Evolutionary conservation across 2,113 vertebrate genomes (phyloP).

Genomic region (Chionodraco myersi): DNA sequence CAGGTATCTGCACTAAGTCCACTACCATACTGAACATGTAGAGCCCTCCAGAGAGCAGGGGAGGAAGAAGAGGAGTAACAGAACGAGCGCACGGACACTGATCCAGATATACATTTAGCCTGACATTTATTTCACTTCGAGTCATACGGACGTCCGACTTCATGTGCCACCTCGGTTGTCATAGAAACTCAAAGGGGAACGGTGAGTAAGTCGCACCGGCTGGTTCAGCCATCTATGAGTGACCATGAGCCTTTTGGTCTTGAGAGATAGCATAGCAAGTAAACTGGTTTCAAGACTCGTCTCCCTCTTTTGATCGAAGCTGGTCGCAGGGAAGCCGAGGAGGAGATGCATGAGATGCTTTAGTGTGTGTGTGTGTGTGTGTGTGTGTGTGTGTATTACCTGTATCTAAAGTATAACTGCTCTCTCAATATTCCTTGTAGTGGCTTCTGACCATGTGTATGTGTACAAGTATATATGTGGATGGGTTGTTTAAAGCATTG

Average conservation of each 20-base stretch:
- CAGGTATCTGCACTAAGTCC: constrained; percentile 33
- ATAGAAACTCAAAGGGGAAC: constrained; percentile 47
- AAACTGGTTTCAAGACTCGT: constrained; percentile 15
- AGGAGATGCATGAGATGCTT: constrained; percentile 30
- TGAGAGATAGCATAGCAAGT: constrained; percentile 29
- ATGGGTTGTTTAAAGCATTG: constrained; percentile 33
- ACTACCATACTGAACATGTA: constrained; percentile 18
- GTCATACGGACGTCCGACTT: constrained; percentile 45
- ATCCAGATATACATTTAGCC: constrained; percentile 33
- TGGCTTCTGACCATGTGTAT: constrained; percentile 40
- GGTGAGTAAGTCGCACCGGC: not conserved
- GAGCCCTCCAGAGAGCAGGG: constrained; percentile 12
- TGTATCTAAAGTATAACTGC: constrained; percentile 20
- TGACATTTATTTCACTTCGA: constrained; percentile 48
- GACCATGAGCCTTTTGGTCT: constrained; percentile 40
- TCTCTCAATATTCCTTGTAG: constrained; percentile 21
- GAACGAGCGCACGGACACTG: constrained; percentile 20
- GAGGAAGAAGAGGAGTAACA: constrained; percentile 25
- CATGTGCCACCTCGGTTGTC: constrained; percentile 45
- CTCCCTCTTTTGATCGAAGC: constrained; percentile 46
- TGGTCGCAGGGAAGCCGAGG: constrained; percentile 51
- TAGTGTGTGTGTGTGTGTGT: constrained; percentile 19
- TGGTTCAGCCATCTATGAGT: constrained; percentile 29
- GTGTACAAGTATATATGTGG: constrained; percentile 33
- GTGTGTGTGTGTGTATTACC: no score